Base-by-base conservation (phyloP, 2,797 vertebrate species). In the Trachops cirrhosus region DNA sequence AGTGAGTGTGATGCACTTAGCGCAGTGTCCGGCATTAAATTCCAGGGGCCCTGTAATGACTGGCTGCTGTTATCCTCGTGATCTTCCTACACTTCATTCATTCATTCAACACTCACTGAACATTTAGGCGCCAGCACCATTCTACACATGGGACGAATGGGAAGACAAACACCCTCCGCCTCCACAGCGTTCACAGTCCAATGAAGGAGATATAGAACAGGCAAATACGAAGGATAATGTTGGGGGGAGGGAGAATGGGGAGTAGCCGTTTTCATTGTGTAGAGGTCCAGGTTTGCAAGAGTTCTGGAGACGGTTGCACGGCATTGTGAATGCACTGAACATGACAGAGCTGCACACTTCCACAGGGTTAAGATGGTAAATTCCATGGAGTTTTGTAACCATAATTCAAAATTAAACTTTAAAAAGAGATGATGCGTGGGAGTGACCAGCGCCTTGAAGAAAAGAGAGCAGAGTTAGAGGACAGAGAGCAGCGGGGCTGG, bases 121-220 rank as follows among this genome's bases (percentile, higher is more conserved):
- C 14, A 26, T 44, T 1, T 1, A 4, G 0, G 50, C 0, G 2
- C 50, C 14, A 0, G 57, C 71, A 19, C 48, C 32, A 2, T n/a
- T 70, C 37, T 5, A 39, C 26, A 22, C 46, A 6, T 2, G 24
- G 71, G 41, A 59, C 39, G 26, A 52, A 41, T 0, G 8, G 84
- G 91, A 34, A 80, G 52, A 79, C 50, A 88, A 24, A 21, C n/a
- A 64, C 44, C 39, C 52, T 95, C 71, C 86, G 84, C 89, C 80
- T 73, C 44, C 64, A 21, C 3, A 22, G 54, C 54, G 68, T 79
- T 93, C 71, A 80, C 67, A 39, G 86, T 93, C 86, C 73, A 83
- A 73, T 86, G 50, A 94, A 89, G 46, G 57, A 89, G 57, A 34
- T 29, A 34, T 9, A 54, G 86, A 77, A 44, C 73, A 93, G 92